Evolutionary conservation across 2,797 vertebrate genomes (phyloP).

Genomic region (Octomys mimax): DNA sequence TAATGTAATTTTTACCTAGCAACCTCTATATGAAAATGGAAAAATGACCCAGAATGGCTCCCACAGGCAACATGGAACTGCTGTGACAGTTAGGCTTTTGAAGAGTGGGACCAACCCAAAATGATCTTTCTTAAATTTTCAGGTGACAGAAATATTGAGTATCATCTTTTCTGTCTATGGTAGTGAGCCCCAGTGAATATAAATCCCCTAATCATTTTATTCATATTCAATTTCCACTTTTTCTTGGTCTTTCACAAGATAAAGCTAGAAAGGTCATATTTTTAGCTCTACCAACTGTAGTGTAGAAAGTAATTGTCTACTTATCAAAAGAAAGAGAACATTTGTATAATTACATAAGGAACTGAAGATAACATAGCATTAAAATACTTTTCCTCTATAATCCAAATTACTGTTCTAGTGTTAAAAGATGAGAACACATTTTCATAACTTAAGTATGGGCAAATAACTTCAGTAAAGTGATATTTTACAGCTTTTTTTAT

Average conservation of each 20-base stretch:
- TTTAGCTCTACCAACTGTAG: background rate
- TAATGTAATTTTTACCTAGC: constrained; percentile 30
- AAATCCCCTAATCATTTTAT: background rate
- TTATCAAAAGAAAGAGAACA: background rate
- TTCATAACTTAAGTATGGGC: constrained; percentile 11
- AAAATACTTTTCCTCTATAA: constrained; percentile 30
- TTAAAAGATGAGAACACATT: background rate
- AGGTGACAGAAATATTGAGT: background rate
- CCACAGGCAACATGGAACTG: background rate
- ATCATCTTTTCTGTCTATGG: background rate
- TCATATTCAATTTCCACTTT: background rate
- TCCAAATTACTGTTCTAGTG: background rate
- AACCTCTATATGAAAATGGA: background rate
- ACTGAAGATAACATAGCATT: background rate
- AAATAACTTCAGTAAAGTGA: constrained; percentile 30
- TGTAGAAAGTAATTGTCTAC: background rate
- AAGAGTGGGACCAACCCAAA: background rate
- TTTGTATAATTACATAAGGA: constrained; percentile 25
- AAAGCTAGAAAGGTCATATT: background rate
- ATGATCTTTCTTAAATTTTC: background rate
- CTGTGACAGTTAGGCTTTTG: background rate
- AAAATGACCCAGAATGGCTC: background rate
- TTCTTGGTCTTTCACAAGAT: background rate
- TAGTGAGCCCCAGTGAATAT: background rate
- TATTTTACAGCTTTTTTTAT: background rate